Base-by-base conservation (phyloP, 2,888 invertebrate species). In the Uropetala carovei region DNA sequence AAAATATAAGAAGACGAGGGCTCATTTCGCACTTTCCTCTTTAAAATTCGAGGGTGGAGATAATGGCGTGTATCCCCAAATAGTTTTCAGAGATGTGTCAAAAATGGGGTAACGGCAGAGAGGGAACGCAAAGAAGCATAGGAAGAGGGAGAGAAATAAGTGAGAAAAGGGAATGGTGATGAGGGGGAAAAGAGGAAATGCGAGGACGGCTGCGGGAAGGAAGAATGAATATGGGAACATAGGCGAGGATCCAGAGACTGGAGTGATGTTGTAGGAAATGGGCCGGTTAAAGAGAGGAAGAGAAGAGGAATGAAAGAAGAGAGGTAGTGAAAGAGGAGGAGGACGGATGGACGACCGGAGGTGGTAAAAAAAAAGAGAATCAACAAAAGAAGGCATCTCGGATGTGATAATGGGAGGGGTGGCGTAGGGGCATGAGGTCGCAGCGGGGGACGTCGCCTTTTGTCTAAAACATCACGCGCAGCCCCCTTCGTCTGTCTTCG, bases 141-240 rank as follows among this genome's bases (percentile, higher is more conserved):
- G 16, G 43, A 82, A 83, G 0, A 56, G 56, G 18, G n/a, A 4
- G 57, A 83, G 83, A 83, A 11, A 83, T 13, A 27, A n/a, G 56
- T 43, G 43, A 57, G 57, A 83, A 57, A 57, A 57, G 18, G 57
- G 43, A n/a, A 83, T 57, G 57, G 9, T n/a, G n/a, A 56, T 56
- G 3, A 56, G 7, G 57, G 83, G 13, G 18, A 83, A 16, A 16
- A 56, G 56, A 18, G 14, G 13, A 16, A n/a, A 56, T 18, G 10
- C 8, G 8, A 2, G n/a, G 57, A 57, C 7, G 83, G 9, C 56
- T n/a, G 57, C 30, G 2, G 43, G 10, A 16, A 57, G 13, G 83
- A 83, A 83, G 83, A 83, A 83, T 83, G 83, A 83, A 83, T 83
- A n/a, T n/a, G 83, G 57, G n/a, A 18, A 3, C n/a, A 16, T 18